Evolutionary conservation across 2,113 vertebrate species (phyloP).

Genomic region (Catharus minimus): DNA sequence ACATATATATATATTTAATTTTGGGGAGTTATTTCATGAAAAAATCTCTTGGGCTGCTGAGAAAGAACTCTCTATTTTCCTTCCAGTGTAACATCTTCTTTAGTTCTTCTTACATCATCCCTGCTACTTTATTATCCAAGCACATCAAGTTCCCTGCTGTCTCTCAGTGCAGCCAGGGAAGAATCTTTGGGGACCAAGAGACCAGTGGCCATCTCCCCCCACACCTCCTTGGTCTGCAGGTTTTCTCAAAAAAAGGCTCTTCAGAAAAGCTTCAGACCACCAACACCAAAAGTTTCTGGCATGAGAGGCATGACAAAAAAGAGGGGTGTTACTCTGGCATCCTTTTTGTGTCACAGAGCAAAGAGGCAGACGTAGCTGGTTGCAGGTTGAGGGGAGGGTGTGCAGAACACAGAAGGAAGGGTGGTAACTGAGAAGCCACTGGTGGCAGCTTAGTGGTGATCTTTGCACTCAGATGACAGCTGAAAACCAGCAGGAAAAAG

Average conservation of each 20-base stretch:
- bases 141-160: neutral
- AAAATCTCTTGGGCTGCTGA: neutral
- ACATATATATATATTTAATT: neutral
- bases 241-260: neutral
- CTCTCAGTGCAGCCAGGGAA: neutral
- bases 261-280: neutral
- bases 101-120: neutral
- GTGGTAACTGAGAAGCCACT: neutral
- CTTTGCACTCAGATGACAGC: neutral
- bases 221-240: neutral
- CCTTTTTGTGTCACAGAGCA: neutral
- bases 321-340: neutral
- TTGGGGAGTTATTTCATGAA: neutral
- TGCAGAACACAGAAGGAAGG: neutral
- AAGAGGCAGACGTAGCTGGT: neutral
- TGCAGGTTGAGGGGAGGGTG: accelerated
- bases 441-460: neutral
- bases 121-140: neutral
- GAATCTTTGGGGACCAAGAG: neutral
- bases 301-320: neutral
- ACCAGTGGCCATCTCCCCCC: neutral
- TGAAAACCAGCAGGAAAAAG: neutral
- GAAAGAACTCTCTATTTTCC: neutral
- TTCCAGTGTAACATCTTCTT: neutral
- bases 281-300: neutral